Conservation (phyloP, 1,140 invertebrate genomes). For the Antheraea pernyi region DNA sequence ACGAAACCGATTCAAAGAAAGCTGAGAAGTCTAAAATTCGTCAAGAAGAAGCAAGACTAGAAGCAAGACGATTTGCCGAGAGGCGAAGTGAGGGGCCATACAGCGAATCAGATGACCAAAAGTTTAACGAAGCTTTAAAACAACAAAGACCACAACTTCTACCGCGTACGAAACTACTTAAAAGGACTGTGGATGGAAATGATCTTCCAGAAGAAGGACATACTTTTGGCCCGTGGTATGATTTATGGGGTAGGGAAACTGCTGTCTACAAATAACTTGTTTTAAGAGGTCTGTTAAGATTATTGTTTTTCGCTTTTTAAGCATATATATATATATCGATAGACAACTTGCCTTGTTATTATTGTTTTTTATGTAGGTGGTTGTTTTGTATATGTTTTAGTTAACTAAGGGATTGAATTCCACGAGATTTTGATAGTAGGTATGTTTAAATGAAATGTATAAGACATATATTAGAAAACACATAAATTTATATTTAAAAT, state of each 20-base stretch:
- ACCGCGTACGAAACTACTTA: conserved; percentile 85
- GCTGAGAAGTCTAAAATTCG: conserved; percentile 75
- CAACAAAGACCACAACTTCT: conserved; percentile 82
- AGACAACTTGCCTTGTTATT: conserved; percentile 21
- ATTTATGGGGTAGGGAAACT: conserved; percentile 86
- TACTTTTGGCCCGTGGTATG: conserved; percentile 93
- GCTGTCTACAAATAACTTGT: conserved; percentile 67
- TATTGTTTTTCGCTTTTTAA: conserved; percentile 19
- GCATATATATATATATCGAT: background rate
- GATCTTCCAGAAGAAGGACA: conserved; percentile 81
- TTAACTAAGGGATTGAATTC: background rate
- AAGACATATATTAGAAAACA: background rate
- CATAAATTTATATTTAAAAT: background rate
- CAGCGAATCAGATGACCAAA: conserved; percentile 82
- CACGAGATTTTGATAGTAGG: background rate
- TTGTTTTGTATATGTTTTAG: conserved; percentile 1
- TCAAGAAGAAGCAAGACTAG: conserved; percentile 74
- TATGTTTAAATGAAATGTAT: background rate
- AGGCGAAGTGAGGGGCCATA: conserved; percentile 79
- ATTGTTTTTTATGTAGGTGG: conserved; percentile 32
- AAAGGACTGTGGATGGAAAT: conserved; percentile 65
- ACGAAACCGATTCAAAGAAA: conserved; percentile 80
- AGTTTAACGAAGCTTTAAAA: conserved; percentile 80
- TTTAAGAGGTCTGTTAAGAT: conserved; percentile 36
- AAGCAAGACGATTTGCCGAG: conserved; percentile 68